Percentiles rank a stretch among this genome's conserved stretches.
Evolutionary conservation across 2,888 invertebrate species (phyloP).

Genomic region (Eupithecia insigniata): DNA sequence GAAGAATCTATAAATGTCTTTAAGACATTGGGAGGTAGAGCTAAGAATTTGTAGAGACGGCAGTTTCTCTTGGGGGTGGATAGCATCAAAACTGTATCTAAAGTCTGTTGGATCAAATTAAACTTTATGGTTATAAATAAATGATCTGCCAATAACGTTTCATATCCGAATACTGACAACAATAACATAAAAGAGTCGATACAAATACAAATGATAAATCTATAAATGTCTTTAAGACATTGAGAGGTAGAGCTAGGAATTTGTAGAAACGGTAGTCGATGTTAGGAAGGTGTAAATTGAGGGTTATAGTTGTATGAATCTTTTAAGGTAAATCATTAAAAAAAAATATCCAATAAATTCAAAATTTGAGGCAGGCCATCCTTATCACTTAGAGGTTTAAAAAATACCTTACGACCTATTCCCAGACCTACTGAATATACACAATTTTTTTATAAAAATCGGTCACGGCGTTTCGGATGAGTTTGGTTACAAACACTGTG

Average conservation of each 20-base stretch:
- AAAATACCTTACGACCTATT: too few relatives aligned
- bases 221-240: conserved; percentile 81
- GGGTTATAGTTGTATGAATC: too few relatives aligned
- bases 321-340: too few relatives aligned
- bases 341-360: too few relatives aligned
- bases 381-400: too few relatives aligned
- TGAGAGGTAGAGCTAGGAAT: conserved; percentile 54
- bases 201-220: conserved; percentile 82
- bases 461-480: too few relatives aligned
- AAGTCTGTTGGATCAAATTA: neutral
- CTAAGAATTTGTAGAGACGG: conserved; percentile 51
- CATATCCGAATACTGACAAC: conserved; percentile 71
- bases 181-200: conserved; percentile 82
- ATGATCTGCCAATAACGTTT: conserved; percentile 72
- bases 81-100: conserved; percentile 40
- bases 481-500: too few relatives aligned
- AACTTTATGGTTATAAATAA: conserved; percentile 36
- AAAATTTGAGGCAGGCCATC: too few relatives aligned
- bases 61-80: conserved; percentile 1
- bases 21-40: conserved; percentile 68
- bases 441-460: too few relatives aligned
- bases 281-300: too few relatives aligned
- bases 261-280: conserved; percentile 49
- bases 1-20: conserved; percentile 83
- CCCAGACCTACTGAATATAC: too few relatives aligned